Percentiles rank a stretch among this genome's conserved stretches.
Conservation (phyloP, 2,797 vertebrate species). For the Podargus strigoides region DNA sequence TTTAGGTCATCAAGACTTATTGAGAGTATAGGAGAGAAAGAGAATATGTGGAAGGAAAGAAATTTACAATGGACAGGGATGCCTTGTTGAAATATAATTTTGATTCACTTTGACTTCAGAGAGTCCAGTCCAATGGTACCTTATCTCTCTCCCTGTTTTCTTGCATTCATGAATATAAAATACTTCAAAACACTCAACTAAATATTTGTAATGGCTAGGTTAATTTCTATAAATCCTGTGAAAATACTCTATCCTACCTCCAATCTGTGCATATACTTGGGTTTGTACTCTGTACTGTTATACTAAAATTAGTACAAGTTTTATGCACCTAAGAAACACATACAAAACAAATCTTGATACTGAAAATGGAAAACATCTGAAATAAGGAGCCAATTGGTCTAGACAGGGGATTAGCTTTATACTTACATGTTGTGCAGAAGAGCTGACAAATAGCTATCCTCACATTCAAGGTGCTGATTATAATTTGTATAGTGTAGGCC, state of each 20-base stretch:
- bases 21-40: neutral
- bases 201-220: neutral
- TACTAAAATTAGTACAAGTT: neutral
- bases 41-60: neutral
- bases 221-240: neutral
- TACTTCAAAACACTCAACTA: neutral
- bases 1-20: neutral
- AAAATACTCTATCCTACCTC: neutral
- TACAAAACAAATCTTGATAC: neutral
- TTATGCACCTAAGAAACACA: neutral
- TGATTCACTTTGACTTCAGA: neutral
- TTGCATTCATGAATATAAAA: neutral
- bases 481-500: neutral
- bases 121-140: neutral
- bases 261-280: neutral
- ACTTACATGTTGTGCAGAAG: neutral
- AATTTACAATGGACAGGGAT: neutral
- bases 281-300: neutral
- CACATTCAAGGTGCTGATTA: neutral
- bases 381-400: neutral
- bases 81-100: neutral
- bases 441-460: neutral
- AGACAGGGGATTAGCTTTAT: neutral
- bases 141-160: neutral
- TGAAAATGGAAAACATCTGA: neutral